Evolutionary conservation across 1,140 invertebrate genomes (phyloP).

Genomic region (Diorhabda sublineata): DNA sequence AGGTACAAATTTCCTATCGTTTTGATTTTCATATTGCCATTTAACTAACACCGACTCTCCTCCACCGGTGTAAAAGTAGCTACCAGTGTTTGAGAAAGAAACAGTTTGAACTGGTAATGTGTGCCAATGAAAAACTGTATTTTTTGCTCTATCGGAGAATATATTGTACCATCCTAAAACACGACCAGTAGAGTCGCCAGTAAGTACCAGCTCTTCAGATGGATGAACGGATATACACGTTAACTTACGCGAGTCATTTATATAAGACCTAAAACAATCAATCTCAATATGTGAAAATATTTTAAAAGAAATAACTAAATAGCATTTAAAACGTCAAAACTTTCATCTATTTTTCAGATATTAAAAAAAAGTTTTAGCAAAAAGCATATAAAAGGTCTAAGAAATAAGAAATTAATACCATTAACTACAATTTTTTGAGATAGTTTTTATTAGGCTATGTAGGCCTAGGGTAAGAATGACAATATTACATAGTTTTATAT

Average conservation of each 20-base stretch:
- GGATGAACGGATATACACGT: slow-evolving; percentile 71
- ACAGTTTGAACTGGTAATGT: slow-evolving; percentile 66
- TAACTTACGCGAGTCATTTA: slow-evolving; percentile 48
- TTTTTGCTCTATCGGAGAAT: slow-evolving; percentile 44
- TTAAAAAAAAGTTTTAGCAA: slow-evolving; percentile 43
- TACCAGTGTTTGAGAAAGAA: slow-evolving; percentile 65
- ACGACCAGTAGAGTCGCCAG: slow-evolving; percentile 65
- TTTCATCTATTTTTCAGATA: too few relatives aligned
- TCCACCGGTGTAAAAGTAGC: slow-evolving; percentile 68
- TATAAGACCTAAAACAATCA: slow-evolving; percentile 45
- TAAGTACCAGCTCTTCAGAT: slow-evolving; percentile 60
- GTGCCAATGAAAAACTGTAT: slow-evolving; percentile 75
- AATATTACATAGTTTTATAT: too few relatives aligned
- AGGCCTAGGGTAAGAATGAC: not conserved
- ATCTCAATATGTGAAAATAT: slow-evolving; percentile 26
- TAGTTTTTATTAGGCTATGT: slow-evolving; percentile 25
- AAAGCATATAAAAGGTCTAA: slow-evolving; percentile 1
- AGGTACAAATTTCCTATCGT: slow-evolving; percentile 64
- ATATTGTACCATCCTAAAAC: slow-evolving; percentile 64
- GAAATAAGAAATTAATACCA: not conserved
- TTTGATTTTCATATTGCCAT: slow-evolving; percentile 60
- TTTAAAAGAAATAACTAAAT: slow-evolving; percentile 44
- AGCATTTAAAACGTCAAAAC: slow-evolving; percentile 28
- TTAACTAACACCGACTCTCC: slow-evolving; percentile 76
- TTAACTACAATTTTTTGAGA: slow-evolving; percentile 12